A percentile compares a stretch with the other conserved stretches of the same genome.
These are phyloP conservation scores for Oeneis ivallda DNA, from an alignment of 2,888 invertebrate genomes.

Conservation along the genomic window DNA sequence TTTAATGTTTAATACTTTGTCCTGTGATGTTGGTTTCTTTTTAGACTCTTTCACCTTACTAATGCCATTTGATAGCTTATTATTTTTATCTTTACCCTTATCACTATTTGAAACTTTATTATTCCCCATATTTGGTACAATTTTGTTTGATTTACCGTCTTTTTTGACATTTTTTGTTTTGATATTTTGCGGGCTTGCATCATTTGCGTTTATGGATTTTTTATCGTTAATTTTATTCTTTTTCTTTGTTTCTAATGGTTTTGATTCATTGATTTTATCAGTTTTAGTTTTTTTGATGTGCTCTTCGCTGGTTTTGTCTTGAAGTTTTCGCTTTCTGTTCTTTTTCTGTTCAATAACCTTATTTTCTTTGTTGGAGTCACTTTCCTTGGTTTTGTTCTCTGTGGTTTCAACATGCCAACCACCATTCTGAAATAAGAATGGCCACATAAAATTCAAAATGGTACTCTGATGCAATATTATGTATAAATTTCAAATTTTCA, in stretches of 20 bases:
- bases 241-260: slow-evolving; percentile 7
- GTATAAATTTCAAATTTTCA: neutral
- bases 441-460: neutral
- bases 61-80: slow-evolving; percentile 30
- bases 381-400: slow-evolving; percentile 41
- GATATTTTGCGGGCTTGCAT: neutral
- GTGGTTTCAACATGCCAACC: slow-evolving; percentile 60
- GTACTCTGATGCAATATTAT: neutral
- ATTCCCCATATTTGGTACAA: slow-evolving; percentile 9
- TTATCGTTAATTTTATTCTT: slow-evolving; percentile 12
- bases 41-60: slow-evolving; percentile 2
- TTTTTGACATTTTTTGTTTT: slow-evolving; percentile 22
- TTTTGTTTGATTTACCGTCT: slow-evolving; percentile 23
- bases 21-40: slow-evolving; percentile 11
- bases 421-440: slow-evolving; percentile 52
- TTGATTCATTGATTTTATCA: slow-evolving; percentile 10
- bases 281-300: slow-evolving; percentile 41
- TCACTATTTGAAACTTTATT: slow-evolving; percentile 11
- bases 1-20: slow-evolving; percentile 21
- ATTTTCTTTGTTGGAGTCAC: slow-evolving; percentile 56
- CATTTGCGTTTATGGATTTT: neutral
- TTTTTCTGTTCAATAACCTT: slow-evolving; percentile 44
- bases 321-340: slow-evolving; percentile 43
- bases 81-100: slow-evolving; percentile 44
- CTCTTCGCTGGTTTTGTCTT: slow-evolving; percentile 35